phyloP scores from a whole-genome alignment of 2,888 invertebrate species.

The Monopis laevigella region DNA sequence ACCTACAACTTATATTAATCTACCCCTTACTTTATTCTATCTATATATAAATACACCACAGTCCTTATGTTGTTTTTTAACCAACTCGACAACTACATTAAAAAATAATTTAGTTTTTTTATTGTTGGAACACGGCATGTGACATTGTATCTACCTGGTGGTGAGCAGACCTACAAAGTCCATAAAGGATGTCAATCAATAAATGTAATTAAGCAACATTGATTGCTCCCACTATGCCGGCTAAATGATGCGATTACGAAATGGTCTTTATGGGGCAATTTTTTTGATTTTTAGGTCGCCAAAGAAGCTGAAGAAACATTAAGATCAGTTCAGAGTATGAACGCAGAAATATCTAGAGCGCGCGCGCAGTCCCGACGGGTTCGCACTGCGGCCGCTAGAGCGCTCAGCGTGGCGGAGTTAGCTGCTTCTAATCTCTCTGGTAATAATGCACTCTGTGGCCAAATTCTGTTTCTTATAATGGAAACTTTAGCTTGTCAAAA shows the following conservation, averaged over 20 bases:
- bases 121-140: too few relatives aligned
- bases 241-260: too few relatives aligned
- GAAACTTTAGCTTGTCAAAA: too few relatives aligned
- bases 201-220: too few relatives aligned
- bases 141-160: too few relatives aligned
- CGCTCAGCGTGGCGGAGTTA: constrained; percentile 46
- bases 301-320: constrained; percentile 40
- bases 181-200: neutral
- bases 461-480: too few relatives aligned
- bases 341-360: constrained; percentile 34
- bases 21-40: too few relatives aligned
- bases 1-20: too few relatives aligned
- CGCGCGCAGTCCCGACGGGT: constrained; percentile 43
- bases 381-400: constrained; percentile 42
- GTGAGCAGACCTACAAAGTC: too few relatives aligned
- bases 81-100: neutral
- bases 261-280: neutral
- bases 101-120: neutral
- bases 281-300: constrained; percentile 31
- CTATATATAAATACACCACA: neutral
- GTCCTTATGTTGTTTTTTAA: neutral
- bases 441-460: constrained; percentile 19
- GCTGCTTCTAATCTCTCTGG: constrained; percentile 40
- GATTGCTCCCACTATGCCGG: too few relatives aligned
- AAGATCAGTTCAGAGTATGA: constrained; percentile 34